A percentile compares a stretch with the other conserved stretches of the same genome.
Evolutionary conservation across 1,140 invertebrate species (phyloP).

Genomic region (Heliconius hermathena): DNA sequence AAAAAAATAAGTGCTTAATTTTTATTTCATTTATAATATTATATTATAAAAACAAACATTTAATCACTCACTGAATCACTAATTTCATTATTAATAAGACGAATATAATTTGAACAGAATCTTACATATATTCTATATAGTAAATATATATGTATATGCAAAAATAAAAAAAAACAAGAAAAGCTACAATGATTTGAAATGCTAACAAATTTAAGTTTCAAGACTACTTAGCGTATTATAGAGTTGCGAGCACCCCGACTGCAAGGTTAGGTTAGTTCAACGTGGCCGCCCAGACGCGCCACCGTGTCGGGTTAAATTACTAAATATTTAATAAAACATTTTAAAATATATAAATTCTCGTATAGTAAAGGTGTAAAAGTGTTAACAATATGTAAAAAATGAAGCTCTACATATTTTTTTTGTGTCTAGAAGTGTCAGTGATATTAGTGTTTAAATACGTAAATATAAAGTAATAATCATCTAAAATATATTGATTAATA

Average conservation of each 20-base stretch:
- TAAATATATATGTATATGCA: background rate
- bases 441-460: background rate
- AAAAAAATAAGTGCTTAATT: too few species aligned
- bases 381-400: background rate
- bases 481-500: background rate
- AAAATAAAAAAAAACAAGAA: slow-evolving; percentile 22
- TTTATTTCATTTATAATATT: too few species aligned
- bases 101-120: too few species aligned
- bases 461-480: background rate
- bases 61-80: too few species aligned
- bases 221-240: slow-evolving; percentile 49
- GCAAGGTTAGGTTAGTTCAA: slow-evolving; percentile 76
- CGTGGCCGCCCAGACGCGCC: slow-evolving; percentile 68
- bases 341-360: background rate
- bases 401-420: background rate
- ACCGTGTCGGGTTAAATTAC: slow-evolving; percentile 45
- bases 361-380: background rate
- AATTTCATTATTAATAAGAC: too few species aligned
- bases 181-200: slow-evolving; percentile 19
- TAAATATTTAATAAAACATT: slow-evolving; percentile 1
- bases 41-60: too few species aligned
- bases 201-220: slow-evolving; percentile 53
- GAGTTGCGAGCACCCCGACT: slow-evolving; percentile 56
- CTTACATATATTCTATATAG: background rate
- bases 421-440: background rate